These are phyloP conservation scores for Brachionus koreanus DNA, from an alignment of 1,140 invertebrate species.

Conservation along the genomic window DNA sequence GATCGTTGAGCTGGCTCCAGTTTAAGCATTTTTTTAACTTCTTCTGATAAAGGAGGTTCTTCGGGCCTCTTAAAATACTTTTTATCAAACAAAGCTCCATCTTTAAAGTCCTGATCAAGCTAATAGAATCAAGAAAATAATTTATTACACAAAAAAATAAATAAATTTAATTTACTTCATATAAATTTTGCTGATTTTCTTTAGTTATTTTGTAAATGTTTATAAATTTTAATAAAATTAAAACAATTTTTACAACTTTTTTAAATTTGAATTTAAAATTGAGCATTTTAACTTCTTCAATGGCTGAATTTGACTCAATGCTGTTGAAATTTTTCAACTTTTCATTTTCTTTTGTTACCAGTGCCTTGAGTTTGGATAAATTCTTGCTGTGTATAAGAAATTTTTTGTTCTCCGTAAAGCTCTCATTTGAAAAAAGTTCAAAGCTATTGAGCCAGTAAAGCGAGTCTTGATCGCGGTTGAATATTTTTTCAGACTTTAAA, in stretches of 20 bases:
- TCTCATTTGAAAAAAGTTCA: background rate
- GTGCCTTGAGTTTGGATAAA: slow-evolving; percentile 2
- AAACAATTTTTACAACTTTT: background rate
- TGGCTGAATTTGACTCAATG: background rate
- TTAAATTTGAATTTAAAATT: slow-evolving; percentile 2
- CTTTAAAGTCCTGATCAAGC: background rate
- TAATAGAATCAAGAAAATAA: background rate
- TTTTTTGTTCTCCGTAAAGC: background rate
- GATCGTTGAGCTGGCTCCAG: background rate
- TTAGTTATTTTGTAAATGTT: background rate
- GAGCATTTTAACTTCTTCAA: background rate
- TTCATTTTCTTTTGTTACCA: background rate
- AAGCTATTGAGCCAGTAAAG: background rate
- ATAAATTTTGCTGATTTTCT: background rate
- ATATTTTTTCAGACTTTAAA: background rate
- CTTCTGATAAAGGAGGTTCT: background rate
- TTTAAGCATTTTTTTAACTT: background rate
- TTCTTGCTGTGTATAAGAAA: slow-evolving; percentile 7
- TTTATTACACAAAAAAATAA: background rate
- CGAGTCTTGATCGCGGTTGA: background rate
- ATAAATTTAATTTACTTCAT: background rate
- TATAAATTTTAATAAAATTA: background rate
- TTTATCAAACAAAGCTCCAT: background rate
- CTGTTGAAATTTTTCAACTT: background rate
- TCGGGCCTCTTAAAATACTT: background rate